These are phyloP conservation scores for Crossocerus cetratus DNA, from an alignment of 2,888 invertebrate species.

Conservation along the genomic window DNA sequence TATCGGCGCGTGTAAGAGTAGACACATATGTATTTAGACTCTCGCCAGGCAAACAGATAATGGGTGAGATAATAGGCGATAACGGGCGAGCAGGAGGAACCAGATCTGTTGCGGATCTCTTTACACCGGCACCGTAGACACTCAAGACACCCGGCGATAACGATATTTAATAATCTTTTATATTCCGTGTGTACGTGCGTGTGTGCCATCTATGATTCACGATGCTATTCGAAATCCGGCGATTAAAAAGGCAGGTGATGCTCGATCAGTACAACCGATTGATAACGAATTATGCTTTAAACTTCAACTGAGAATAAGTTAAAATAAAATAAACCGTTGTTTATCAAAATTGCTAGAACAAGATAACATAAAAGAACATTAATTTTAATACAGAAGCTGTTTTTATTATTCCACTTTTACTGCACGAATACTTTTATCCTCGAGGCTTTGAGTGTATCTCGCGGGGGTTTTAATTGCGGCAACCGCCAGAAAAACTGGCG, in stretches of 20 bases:
- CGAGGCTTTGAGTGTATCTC: too few species aligned
- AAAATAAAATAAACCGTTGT: too few species aligned
- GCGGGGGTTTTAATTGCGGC: too few species aligned
- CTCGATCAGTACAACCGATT: too few species aligned
- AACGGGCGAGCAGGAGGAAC: conserved; percentile 30
- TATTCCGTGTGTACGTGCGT: conserved; percentile 4
- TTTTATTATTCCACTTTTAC: too few species aligned
- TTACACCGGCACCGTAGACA: conserved; percentile 29
- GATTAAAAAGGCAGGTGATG: conserved; percentile 11
- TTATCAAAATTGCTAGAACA: too few species aligned
- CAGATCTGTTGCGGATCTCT: conserved; percentile 34
- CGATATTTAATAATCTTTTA: conserved; percentile 27
- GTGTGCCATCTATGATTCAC: conserved; percentile 18
- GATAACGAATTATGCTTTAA: too few species aligned
- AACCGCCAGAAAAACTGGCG: too few species aligned
- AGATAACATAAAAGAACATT: too few species aligned
- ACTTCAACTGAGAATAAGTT: too few species aligned
- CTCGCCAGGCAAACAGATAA: conserved; percentile 60
- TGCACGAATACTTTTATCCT: too few species aligned
- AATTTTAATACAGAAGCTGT: too few species aligned
- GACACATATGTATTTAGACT: conserved; percentile 58
- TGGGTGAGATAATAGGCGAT: conserved; percentile 54
- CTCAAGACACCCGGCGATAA: conserved; percentile 20
- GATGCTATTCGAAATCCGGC: background rate
- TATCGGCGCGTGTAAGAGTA: conserved; percentile 47